Evolutionary conservation across 1,140 invertebrate genomes (phyloP), one percentile per base, ranked within the genome.

Genomic region (Steinernema feltiae): DNA sequence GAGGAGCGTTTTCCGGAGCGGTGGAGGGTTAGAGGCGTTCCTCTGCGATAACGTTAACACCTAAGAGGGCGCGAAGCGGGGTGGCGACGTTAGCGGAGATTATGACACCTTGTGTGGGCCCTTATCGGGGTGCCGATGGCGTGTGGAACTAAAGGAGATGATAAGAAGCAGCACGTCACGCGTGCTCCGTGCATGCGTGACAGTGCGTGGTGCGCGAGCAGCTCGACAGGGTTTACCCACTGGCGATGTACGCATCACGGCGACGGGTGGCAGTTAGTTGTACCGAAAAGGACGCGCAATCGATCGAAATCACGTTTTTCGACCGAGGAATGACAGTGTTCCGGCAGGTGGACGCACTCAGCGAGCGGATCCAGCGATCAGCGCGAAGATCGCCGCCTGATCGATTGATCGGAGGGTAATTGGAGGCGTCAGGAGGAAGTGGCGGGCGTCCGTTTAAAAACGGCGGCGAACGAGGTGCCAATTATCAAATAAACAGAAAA

Each of bases 211-310:
- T 63, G 53, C 53, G 53, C 53, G 53, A 63, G 41, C 41, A n/a
- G 7, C 41, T 46, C 41, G 41, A 41, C 7, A 7, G 24, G 24
- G 24, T 12, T 63, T 63, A 63, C 53, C 35, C 35, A 18, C 7
- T 18, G 35, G 35, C 35, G 35, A 41, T 18, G 35, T 41, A 41
- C 35, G 35, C 35, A 41, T 41, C 35, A 41, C 35, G 35, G 7
- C 35, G 35, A 7, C 53, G 53, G 3, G 12, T 7, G 53, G 41
- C 7, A 12, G 41, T 7, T n/a, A n/a, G 41, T n/a, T 7, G 53
- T 63, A 63, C 53, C 53, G 53, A 63, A 63, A 63, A 63, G 53
- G 24, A 27, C 53, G 53, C 53, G 53, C 53, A 27, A 63, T 63
- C 53, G 53, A 63, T 63, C 53, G 53, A 27, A 63, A 63, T 27